Conservation (phyloP, 2,888 invertebrate species). For the Adelphocoris suturalis region DNA sequence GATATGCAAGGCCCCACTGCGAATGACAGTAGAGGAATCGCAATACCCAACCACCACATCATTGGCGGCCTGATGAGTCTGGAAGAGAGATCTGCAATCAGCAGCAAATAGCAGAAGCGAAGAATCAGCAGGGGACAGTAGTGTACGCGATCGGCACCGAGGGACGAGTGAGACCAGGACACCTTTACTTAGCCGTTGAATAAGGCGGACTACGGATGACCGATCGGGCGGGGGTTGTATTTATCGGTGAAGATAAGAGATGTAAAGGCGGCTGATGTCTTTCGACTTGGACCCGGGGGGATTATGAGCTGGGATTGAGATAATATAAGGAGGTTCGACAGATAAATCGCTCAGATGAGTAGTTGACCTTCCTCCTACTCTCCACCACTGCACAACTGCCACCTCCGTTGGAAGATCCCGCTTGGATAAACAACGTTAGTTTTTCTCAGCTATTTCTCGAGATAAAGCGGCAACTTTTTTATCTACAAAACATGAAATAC, state of each 20-base stretch:
- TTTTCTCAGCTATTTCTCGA: neutral
- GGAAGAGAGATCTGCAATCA: neutral
- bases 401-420: neutral
- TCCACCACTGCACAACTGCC: neutral
- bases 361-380: neutral
- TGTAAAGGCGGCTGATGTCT: neutral
- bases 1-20: neutral
- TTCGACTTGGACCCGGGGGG: neutral
- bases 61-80: neutral
- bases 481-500: too few relatives aligned
- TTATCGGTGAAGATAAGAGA: neutral
- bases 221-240: neutral
- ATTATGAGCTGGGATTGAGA: constrained; percentile 6
- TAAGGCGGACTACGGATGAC: neutral
- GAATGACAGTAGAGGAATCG: neutral
- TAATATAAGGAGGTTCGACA: neutral
- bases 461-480: neutral
- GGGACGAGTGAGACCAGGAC: neutral
- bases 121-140: neutral
- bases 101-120: neutral
- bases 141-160: neutral
- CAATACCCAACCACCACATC: neutral
- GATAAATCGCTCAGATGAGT: neutral
- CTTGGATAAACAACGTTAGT: neutral
- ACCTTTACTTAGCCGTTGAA: neutral